Percentiles rank a stretch among this genome's conserved stretches.
Conservation (phyloP, 2,797 vertebrate species). For the Argya squamiceps region DNA sequence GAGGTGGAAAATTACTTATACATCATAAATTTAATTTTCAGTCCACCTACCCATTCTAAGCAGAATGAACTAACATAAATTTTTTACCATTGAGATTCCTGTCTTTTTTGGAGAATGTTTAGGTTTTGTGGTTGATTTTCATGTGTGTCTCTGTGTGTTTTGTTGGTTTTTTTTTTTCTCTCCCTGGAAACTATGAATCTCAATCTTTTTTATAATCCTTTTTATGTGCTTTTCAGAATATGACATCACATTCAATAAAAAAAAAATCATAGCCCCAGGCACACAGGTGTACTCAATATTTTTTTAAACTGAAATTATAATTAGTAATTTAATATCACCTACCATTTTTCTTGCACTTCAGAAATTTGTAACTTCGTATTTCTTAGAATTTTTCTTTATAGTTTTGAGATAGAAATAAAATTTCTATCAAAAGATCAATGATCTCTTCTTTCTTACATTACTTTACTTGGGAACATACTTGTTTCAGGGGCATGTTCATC, state of each 20-base stretch:
- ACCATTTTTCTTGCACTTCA: not conserved
- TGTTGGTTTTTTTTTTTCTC: not conserved
- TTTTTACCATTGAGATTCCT: not conserved
- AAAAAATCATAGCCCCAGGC: not conserved
- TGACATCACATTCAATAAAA: not conserved
- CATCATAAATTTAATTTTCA: not conserved
- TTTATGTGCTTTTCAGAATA: not conserved
- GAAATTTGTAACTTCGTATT: not conserved
- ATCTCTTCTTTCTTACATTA: not conserved
- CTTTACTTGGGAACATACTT: not conserved
- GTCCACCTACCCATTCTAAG: not conserved
- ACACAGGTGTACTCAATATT: not conserved
- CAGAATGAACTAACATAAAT: not conserved
- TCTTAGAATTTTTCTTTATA: not conserved
- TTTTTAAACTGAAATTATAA: not conserved
- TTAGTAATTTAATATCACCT: not conserved
- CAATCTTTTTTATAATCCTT: not conserved
- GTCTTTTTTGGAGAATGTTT: not conserved
- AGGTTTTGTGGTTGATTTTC: not conserved
- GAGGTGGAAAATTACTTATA: not conserved
- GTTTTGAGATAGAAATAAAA: not conserved
- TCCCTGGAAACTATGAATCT: not conserved
- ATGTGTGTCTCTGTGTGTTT: not conserved
- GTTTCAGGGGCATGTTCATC: not conserved
- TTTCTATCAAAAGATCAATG: not conserved